phyloP scores from a whole-genome alignment of 2,888 invertebrate genomes.

The Sympetrum striolatum region DNA sequence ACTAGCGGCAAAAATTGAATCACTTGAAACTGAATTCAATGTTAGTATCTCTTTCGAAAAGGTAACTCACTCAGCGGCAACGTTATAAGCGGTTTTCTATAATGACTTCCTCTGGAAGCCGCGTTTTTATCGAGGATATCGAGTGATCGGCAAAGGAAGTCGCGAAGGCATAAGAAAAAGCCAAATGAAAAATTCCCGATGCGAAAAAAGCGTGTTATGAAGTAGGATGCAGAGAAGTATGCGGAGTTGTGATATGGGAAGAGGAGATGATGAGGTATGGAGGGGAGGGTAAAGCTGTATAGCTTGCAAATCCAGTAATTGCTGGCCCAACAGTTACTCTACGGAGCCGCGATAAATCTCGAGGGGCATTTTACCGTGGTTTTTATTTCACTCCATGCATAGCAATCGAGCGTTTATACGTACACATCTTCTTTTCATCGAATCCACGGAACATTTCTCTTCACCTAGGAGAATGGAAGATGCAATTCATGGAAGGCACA shows the following conservation, averaged over 20 bases:
- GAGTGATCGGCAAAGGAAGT: not conserved
- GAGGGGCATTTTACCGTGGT: not conserved
- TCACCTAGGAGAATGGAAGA: not conserved
- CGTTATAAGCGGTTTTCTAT: no score
- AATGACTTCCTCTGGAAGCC: no score
- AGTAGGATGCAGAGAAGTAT: not conserved
- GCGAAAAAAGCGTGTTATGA: not conserved
- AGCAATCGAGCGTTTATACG: not conserved
- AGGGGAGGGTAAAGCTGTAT: not conserved
- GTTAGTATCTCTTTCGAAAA: not conserved
- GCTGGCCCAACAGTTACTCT: not conserved
- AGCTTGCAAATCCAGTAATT: not conserved
- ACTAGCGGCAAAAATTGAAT: not conserved
- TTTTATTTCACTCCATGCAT: not conserved
- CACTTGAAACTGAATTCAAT: not conserved
- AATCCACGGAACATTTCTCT: not conserved
- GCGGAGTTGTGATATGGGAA: no score
- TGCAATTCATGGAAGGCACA: not conserved
- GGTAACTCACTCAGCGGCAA: no score
- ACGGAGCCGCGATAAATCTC: not conserved
- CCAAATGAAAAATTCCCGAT: not conserved
- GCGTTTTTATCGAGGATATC: not conserved
- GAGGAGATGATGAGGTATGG: no score
- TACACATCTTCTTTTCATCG: not conserved
- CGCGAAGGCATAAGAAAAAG: not conserved